Percentiles rank a stretch among this genome's conserved stretches.
These are phyloP conservation scores for Lysandra bellargus DNA, from an alignment of 2,888 invertebrate genomes.

Conservation along the genomic window DNA sequence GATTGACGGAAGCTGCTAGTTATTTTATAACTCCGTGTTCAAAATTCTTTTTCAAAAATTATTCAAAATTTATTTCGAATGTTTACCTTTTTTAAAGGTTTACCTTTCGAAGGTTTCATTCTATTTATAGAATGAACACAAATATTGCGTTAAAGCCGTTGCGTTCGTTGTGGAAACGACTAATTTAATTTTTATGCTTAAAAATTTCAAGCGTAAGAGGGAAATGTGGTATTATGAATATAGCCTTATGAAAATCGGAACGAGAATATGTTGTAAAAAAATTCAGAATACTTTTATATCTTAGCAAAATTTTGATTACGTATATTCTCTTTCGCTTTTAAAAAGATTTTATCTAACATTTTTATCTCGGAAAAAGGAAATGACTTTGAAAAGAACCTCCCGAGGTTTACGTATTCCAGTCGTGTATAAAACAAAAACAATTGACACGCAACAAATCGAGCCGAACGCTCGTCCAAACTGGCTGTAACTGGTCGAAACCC, in stretches of 20 bases:
- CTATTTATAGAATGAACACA: not conserved
- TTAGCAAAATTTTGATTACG: not conserved
- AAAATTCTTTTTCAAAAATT: not conserved
- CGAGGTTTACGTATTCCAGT: slow-evolving; percentile 52
- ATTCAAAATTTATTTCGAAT: too few relatives aligned
- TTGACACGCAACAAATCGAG: slow-evolving; percentile 72
- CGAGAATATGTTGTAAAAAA: not conserved
- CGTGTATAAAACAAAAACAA: slow-evolving; percentile 60
- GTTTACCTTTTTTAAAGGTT: too few relatives aligned
- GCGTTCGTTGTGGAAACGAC: not conserved
- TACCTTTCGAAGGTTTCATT: too few relatives aligned
- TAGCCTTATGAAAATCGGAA: not conserved
- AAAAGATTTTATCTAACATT: not conserved
- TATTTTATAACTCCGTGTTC: not conserved
- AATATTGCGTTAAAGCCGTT: not conserved
- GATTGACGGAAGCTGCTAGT: slow-evolving; percentile 12
- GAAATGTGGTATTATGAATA: not conserved
- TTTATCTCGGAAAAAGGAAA: slow-evolving; percentile 24
- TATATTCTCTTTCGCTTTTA: not conserved
- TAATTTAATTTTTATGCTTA: not conserved
- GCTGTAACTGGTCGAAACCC: slow-evolving; percentile 48
- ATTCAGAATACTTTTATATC: not conserved
- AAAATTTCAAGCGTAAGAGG: not conserved
- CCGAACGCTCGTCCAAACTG: slow-evolving; percentile 46
- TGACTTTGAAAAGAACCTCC: slow-evolving; percentile 35